Conservation (phyloP, 2,113 vertebrate genomes). For the Bubo bubo region DNA sequence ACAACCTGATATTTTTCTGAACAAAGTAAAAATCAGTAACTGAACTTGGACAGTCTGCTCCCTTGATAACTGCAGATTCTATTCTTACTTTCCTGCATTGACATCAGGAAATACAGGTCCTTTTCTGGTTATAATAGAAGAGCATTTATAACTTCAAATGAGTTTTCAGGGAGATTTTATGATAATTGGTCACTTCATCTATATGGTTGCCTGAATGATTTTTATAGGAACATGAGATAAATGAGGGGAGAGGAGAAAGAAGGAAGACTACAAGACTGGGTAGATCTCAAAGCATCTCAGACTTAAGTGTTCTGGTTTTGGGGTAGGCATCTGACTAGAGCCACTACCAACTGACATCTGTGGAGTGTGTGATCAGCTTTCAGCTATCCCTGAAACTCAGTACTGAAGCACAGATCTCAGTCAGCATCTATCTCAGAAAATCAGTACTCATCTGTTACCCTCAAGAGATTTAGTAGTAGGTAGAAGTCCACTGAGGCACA, state of each 20-base stretch:
- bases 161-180: not conserved
- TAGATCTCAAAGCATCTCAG: not conserved
- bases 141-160: not conserved
- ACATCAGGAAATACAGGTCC: not conserved
- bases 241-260: not conserved
- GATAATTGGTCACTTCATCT: not conserved
- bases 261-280: not conserved
- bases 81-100: not conserved
- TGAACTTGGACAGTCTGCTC: not conserved
- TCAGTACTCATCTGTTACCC: not conserved
- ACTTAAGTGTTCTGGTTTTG: not conserved
- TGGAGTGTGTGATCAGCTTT: not conserved
- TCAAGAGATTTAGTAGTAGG: not conserved
- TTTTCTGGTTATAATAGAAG: not conserved
- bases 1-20: conserved; percentile 16
- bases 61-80: not conserved
- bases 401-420: not conserved
- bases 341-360: not conserved
- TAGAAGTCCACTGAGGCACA: not conserved
- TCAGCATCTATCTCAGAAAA: not conserved
- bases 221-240: not conserved
- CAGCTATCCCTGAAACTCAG: not conserved
- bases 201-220: not conserved
- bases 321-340: not conserved
- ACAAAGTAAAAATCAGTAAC: conserved; percentile 28